phyloP scores from a whole-genome alignment of 1,140 invertebrate species.

The Tetragnatha versicolor region DNA sequence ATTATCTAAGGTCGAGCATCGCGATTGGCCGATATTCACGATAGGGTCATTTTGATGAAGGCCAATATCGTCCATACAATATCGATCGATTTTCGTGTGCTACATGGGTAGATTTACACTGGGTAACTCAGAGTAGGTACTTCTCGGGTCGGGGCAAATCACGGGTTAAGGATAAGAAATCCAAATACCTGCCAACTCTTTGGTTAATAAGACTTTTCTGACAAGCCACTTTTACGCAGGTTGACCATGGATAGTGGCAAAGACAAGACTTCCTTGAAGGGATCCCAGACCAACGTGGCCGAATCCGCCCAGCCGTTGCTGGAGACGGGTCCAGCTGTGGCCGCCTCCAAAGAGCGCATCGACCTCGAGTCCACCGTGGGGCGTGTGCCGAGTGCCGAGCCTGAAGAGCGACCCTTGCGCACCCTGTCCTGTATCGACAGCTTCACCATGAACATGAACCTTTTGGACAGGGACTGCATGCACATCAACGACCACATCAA shows the following conservation, averaged over 20 bases:
- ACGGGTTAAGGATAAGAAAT: no score
- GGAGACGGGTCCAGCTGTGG: constrained; percentile 56
- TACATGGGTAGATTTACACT: no score
- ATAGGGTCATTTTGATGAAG: no score
- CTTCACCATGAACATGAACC: constrained; percentile 60
- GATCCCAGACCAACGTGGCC: constrained; percentile 61
- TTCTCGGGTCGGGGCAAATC: no score
- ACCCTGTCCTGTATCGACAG: constrained; percentile 57
- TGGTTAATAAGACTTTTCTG: no score
- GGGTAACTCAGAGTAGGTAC: no score
- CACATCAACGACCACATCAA: constrained; percentile 62
- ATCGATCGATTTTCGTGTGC: no score
- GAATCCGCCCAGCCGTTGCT: constrained; percentile 61
- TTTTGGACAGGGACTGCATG: constrained; percentile 60
- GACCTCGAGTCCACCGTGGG: constrained; percentile 43
- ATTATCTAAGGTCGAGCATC: no score
- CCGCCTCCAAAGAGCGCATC: constrained; percentile 14
- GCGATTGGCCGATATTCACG: no score
- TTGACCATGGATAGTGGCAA: constrained; percentile 31
- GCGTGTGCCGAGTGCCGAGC: constrained; percentile 50
- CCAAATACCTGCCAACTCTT: no score
- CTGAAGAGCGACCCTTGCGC: constrained; percentile 37
- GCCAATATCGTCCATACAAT: no score
- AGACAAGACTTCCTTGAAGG: constrained; percentile 49
- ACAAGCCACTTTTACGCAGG: no score